Conservation (phyloP, 2,888 invertebrate species). For the Cantharis rustica region DNA sequence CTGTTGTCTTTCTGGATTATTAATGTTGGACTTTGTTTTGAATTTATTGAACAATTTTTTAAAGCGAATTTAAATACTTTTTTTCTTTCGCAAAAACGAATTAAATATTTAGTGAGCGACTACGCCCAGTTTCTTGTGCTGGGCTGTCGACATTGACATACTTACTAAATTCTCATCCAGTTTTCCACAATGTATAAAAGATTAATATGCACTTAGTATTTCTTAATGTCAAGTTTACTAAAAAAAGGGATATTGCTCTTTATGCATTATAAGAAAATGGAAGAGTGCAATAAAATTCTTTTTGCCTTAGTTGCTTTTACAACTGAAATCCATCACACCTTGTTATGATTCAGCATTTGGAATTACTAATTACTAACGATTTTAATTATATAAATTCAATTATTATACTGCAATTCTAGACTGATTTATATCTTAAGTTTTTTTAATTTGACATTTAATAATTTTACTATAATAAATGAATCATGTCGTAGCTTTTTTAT, state of each 20-base stretch:
- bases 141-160: slow-evolving; percentile 6
- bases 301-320: not conserved
- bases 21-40: slow-evolving; percentile 24
- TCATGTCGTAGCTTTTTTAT: not conserved
- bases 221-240: slow-evolving; percentile 1
- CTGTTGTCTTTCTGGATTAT: slow-evolving; percentile 26
- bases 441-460: not conserved
- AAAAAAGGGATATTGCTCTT: not conserved
- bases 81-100: not conserved
- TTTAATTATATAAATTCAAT: not conserved
- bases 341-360: not conserved
- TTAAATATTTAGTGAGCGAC: not conserved
- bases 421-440: not conserved
- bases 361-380: not conserved
- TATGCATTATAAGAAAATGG: not conserved
- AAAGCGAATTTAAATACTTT: not conserved
- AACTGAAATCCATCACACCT: not conserved
- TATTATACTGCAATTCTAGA: not conserved
- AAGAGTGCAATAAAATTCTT: not conserved
- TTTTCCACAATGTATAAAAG: not conserved
- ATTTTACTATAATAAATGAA: not conserved
- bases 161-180: not conserved
- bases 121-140: not conserved
- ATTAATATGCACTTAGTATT: not conserved
- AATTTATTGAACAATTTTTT: slow-evolving; percentile 1